Evolutionary conservation across 2,113 vertebrate species (phyloP).

Genomic region (Apteryx owenii): DNA sequence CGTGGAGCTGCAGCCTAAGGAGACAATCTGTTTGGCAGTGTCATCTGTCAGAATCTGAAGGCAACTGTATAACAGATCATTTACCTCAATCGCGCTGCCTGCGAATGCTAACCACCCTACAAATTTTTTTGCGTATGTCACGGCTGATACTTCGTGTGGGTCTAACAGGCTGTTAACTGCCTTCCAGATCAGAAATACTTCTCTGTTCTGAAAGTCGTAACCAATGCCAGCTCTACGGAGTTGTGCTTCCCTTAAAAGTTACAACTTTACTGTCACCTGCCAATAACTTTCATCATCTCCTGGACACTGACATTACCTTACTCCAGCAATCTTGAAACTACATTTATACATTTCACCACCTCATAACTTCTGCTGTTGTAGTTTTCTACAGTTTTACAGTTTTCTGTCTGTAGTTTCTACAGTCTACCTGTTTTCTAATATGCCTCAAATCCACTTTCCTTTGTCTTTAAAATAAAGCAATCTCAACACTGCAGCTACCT

Average conservation of each 20-base stretch:
- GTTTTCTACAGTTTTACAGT: too few species aligned
- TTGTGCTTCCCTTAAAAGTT: background rate
- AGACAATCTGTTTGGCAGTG: background rate
- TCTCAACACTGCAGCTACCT: background rate
- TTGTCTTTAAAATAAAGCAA: background rate
- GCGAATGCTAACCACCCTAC: background rate
- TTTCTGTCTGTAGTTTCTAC: too few species aligned
- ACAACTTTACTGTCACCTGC: background rate
- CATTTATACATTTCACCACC: background rate
- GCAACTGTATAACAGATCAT: background rate
- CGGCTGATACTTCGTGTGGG: fast-evolving
- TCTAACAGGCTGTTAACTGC: background rate
- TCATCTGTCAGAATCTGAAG: background rate
- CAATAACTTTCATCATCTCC: background rate
- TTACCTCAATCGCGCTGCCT: background rate
- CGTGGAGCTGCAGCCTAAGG: background rate
- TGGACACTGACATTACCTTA: background rate
- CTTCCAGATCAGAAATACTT: background rate
- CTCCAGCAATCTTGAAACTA: background rate
- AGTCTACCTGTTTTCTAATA: background rate
- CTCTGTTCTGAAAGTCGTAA: background rate
- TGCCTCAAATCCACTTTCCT: background rate
- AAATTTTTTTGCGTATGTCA: background rate
- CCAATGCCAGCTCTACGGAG: background rate
- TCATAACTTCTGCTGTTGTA: background rate